Percentiles rank a stretch among this genome's conserved stretches.
Conservation (phyloP, 2,888 invertebrate genomes). For the Gasteruption jaculator region DNA sequence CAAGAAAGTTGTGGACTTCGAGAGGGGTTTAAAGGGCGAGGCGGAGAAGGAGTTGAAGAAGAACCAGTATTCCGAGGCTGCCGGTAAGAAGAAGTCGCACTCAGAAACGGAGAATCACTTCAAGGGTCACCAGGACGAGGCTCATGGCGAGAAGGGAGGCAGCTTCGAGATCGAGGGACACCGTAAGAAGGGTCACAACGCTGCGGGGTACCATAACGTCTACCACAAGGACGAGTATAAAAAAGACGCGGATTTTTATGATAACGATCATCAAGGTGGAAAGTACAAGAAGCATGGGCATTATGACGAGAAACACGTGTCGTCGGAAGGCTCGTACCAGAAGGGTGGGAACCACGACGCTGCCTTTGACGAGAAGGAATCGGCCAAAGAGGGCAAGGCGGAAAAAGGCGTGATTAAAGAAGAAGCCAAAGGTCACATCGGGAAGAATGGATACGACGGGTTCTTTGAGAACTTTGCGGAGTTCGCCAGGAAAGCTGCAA, state of each 20-base stretch:
- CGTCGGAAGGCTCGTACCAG: slow-evolving; percentile 57
- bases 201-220: slow-evolving; percentile 66
- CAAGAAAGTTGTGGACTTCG: slow-evolving; percentile 54
- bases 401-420: slow-evolving; percentile 57
- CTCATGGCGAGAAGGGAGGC: slow-evolving; percentile 49
- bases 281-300: slow-evolving; percentile 62
- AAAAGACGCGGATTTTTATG: slow-evolving; percentile 70
- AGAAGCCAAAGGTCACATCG: slow-evolving; percentile 56
- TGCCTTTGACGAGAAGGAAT: slow-evolving; percentile 54
- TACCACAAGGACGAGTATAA: slow-evolving; percentile 72
- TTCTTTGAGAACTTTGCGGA: slow-evolving; percentile 53
- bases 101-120: slow-evolving; percentile 52
- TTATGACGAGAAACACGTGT: slow-evolving; percentile 55
- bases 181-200: slow-evolving; percentile 62
- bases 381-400: slow-evolving; percentile 56
- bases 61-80: slow-evolving; percentile 49
- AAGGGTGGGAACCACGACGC: slow-evolving; percentile 56
- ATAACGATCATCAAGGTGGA: slow-evolving; percentile 64
- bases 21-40: slow-evolving; percentile 57
- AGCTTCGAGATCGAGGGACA: slow-evolving; percentile 52
- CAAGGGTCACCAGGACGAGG: slow-evolving; percentile 50
- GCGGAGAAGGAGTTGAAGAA: slow-evolving; percentile 56
- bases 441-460: slow-evolving; percentile 55
- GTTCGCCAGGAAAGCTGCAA: slow-evolving; percentile 56
- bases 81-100: slow-evolving; percentile 43